phyloP scores from a whole-genome alignment of 53 echinoderm and acorn worm species.

The Apostichopus leukothele region DNA sequence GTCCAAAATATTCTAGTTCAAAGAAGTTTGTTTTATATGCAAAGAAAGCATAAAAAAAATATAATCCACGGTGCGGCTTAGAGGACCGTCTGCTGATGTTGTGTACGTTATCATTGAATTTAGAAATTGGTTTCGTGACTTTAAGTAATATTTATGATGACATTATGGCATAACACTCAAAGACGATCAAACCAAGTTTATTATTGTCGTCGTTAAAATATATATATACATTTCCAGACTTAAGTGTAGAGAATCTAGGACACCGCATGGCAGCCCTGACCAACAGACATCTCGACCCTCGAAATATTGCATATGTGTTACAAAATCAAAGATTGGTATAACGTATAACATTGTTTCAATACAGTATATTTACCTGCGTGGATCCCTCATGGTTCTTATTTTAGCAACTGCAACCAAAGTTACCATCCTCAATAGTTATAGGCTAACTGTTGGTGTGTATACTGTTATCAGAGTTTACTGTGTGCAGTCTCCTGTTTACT shows the following conservation, averaged over 20 bases:
- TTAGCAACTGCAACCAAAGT: no score
- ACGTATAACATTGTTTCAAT: no score
- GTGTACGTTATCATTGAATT: slow-evolving; percentile 7
- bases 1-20: slow-evolving; percentile 15
- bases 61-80: not conserved
- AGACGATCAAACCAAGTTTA: slow-evolving; percentile 1
- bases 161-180: slow-evolving; percentile 11
- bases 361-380: no score
- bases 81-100: not conserved
- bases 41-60: slow-evolving; percentile 26
- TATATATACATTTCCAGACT: not conserved
- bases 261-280: not conserved
- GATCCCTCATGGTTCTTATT: no score
- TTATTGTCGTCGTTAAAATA: not conserved
- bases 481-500: no score
- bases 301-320: no score
- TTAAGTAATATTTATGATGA: slow-evolving; percentile 29
- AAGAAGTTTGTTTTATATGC: slow-evolving; percentile 38
- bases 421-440: no score
- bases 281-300: no score
- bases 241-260: not conserved
- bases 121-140: not conserved
- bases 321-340: no score
- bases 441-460: no score
- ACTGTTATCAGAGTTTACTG: no score